Evolutionary conservation across 2,113 vertebrate species (phyloP).

Genomic region (Spheniscus mendiculus): DNA sequence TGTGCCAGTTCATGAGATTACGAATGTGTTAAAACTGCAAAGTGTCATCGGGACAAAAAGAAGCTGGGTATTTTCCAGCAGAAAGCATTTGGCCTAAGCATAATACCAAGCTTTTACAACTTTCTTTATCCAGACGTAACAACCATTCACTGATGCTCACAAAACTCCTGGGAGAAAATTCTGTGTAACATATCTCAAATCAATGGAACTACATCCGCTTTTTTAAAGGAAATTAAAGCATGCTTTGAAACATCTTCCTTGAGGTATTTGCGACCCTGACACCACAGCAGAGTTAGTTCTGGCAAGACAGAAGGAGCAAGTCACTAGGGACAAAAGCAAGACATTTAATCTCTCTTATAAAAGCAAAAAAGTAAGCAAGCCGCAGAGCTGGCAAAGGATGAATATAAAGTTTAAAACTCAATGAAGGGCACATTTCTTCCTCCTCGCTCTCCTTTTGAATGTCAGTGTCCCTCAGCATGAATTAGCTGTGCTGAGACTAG

Average conservation of each 20-base stretch:
- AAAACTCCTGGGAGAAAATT: neutral
- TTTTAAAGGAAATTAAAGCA: neutral
- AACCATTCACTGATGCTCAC: neutral
- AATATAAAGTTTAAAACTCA: neutral
- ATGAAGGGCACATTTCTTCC: neutral
- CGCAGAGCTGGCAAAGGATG: neutral
- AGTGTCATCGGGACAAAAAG: neutral
- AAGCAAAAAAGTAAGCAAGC: neutral
- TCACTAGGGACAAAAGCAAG: neutral
- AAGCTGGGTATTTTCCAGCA: neutral
- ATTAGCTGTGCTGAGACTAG: fast-evolving
- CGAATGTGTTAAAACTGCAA: neutral
- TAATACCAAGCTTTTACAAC: neutral
- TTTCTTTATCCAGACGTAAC: neutral
- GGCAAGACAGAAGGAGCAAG: neutral
- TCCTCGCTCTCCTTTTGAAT: neutral
- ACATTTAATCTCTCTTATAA: neutral
- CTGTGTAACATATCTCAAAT: neutral
- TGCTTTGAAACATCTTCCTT: neutral
- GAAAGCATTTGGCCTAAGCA: neutral
- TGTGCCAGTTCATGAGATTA: neutral
- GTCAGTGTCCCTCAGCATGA: neutral
- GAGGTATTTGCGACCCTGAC: neutral
- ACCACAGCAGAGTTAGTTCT: neutral
- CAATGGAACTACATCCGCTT: neutral